Evolutionary conservation across 2,113 vertebrate species (phyloP), one percentile per base, ranked within the genome.

Genomic region (Accipiter virgatus): DNA sequence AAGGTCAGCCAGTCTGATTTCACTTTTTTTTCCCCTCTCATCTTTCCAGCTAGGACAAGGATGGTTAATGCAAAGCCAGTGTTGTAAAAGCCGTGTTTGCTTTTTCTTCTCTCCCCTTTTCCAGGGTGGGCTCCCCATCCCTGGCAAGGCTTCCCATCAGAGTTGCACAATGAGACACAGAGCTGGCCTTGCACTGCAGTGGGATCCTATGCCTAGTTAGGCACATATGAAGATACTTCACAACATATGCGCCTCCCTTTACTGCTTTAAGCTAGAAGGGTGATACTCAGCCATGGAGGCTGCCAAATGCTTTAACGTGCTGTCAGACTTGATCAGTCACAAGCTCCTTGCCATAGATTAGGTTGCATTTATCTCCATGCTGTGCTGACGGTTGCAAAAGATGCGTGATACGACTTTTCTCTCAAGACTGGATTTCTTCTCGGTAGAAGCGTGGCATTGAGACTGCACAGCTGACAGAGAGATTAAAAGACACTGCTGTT

Each of bases 371-470:
- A 55, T 66, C 53, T 48, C 63, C 2, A 0, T 56, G 50, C n/a
- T 80, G 40, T 61, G 67, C 40, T 72, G 18, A 8, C 14, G 25
- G 25, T 2, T 68, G 65, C 27, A 43, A 80, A 71, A 93, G 72
- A 38, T 74, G 42, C 1, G 3, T 2, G 12, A 70, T 23, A 70
- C 31, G 38, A 1, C 31, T 75, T 87, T 85, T 50, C 45, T 82
- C 63, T 62, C 42, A 27, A 40, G 66, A 43, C 22, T 79, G 62
- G 43, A 48, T 45, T 81, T 73, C 45, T 66, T 34, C 62, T 87
- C 1, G 0, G 25, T 8, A 66, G 40, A 36, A 77, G 34, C 0
- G 0, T 15, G 26, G 29, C 36, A 32, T 63, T 93, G 48, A 36
- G 48, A 42, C 23, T 62, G 18, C 75, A 36, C 21, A 73, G 22